Percentiles rank a stretch among this genome's conserved stretches.
Conservation (phyloP, 2,113 vertebrate species). For the Prunella himalayana region DNA sequence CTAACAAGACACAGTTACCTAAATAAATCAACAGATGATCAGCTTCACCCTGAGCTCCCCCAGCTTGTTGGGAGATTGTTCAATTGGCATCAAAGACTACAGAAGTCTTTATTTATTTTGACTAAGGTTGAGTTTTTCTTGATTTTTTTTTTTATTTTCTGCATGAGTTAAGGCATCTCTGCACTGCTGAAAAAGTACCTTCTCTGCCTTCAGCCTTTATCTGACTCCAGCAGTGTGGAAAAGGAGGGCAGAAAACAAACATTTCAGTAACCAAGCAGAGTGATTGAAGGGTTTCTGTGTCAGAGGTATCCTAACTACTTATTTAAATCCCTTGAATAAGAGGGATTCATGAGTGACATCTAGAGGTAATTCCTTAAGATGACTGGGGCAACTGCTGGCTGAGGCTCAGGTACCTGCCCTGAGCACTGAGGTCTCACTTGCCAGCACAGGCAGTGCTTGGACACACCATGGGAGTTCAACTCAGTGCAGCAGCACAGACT, state of each 20-base stretch:
- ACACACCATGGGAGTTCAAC: neutral
- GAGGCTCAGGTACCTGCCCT: neutral
- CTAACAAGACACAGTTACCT: neutral
- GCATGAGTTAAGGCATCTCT: neutral
- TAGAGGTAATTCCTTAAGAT: conserved; percentile 50
- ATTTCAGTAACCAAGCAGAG: neutral
- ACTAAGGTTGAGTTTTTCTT: neutral
- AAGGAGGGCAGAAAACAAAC: neutral
- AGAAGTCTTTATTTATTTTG: neutral
- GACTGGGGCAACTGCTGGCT: neutral
- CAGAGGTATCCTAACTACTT: neutral
- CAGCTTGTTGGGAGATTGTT: neutral
- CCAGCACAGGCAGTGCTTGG: neutral
- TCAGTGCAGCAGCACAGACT: neutral
- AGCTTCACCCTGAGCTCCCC: neutral
- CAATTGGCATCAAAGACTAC: neutral
- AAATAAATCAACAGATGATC: conserved; percentile 6
- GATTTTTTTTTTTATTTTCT: neutral
- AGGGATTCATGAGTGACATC: conserved; percentile 60
- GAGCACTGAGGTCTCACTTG: neutral
- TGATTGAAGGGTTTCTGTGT: neutral
- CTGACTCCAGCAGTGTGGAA: neutral
- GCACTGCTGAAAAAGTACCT: neutral
- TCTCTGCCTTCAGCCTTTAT: neutral
- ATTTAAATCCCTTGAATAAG: neutral